Evolutionary conservation across 2,888 invertebrate genomes (phyloP).

Genomic region (Latrodectus hesperus): DNA sequence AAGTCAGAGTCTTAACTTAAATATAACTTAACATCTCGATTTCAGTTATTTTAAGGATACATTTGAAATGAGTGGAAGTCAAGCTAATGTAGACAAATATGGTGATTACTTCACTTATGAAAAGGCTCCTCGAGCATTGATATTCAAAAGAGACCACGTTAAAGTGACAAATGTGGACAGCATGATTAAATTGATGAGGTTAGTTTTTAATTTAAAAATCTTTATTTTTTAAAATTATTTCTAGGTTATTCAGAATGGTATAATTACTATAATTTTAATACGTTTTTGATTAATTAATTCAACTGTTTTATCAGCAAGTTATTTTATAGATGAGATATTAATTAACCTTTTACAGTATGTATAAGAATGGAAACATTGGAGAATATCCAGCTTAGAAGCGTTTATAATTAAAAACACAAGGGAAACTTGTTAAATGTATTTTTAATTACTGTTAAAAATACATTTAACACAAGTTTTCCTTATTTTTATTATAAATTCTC

Average conservation of each 20-base stretch:
- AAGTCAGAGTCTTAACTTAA: no score
- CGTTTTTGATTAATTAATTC: no score
- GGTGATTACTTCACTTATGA: slow-evolving; percentile 81
- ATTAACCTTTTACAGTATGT: not conserved
- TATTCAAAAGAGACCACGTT: slow-evolving; percentile 80
- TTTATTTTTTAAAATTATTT: no score
- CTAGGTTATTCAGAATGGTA: no score
- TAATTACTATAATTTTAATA: no score
- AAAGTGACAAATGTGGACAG: slow-evolving; percentile 79
- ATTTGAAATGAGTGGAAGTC: slow-evolving; percentile 80
- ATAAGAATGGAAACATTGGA: no score
- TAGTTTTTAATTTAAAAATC: slow-evolving; percentile 13
- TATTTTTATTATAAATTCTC: no score
- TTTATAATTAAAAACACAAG: no score
- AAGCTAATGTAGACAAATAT: slow-evolving; percentile 78
- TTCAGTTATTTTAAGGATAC: slow-evolving; percentile 79
- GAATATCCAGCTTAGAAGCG: no score
- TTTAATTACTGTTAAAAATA: no score
- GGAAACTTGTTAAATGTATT: no score
- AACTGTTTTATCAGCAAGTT: not conserved
- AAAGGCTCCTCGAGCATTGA: slow-evolving; percentile 80
- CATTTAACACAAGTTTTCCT: no score
- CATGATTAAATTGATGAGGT: slow-evolving; percentile 79
- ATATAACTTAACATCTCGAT: not conserved
- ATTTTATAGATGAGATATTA: not conserved